These are phyloP conservation scores for Tholera decimalis DNA, from an alignment of 2,888 invertebrate genomes.

Conservation along the genomic window DNA sequence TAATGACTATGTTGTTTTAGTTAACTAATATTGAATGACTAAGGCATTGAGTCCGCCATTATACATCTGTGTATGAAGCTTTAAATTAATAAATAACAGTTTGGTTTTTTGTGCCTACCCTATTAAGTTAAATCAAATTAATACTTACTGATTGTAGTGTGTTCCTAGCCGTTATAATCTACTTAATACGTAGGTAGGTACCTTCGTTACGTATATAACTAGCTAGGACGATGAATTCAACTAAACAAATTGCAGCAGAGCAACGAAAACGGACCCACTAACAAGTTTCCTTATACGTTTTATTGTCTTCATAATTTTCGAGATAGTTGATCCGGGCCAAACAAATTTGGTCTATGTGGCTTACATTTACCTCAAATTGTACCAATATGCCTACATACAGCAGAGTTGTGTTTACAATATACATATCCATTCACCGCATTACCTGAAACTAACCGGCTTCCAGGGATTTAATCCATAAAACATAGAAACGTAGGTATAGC, in stretches of 20 bases:
- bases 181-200: background rate
- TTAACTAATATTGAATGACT: too few relatives aligned
- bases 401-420: slow-evolving; percentile 10
- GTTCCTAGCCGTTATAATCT: background rate
- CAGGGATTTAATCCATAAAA: slow-evolving; percentile 38
- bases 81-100: too few relatives aligned
- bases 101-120: too few relatives aligned
- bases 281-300: slow-evolving; percentile 59
- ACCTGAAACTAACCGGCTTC: slow-evolving; percentile 37
- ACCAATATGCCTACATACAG: background rate
- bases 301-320: slow-evolving; percentile 56
- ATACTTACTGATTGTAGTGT: too few relatives aligned
- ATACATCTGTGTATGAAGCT: too few relatives aligned
- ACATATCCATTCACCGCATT: slow-evolving; percentile 10
- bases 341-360: slow-evolving; percentile 45
- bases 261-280: slow-evolving; percentile 23
- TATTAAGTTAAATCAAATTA: too few relatives aligned
- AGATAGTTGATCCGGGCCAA: slow-evolving; percentile 39
- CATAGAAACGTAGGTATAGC: slow-evolving; percentile 32
- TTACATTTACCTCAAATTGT: slow-evolving; percentile 33
- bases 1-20: too few relatives aligned
- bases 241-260: slow-evolving; percentile 14
- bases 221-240: slow-evolving; percentile 7
- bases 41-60: too few relatives aligned
- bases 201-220: background rate